These are phyloP conservation scores for Bolinopsis microptera DNA, from an alignment of 37 sponge, comb jelly and placozoan genomes.

Conservation along the genomic window DNA sequence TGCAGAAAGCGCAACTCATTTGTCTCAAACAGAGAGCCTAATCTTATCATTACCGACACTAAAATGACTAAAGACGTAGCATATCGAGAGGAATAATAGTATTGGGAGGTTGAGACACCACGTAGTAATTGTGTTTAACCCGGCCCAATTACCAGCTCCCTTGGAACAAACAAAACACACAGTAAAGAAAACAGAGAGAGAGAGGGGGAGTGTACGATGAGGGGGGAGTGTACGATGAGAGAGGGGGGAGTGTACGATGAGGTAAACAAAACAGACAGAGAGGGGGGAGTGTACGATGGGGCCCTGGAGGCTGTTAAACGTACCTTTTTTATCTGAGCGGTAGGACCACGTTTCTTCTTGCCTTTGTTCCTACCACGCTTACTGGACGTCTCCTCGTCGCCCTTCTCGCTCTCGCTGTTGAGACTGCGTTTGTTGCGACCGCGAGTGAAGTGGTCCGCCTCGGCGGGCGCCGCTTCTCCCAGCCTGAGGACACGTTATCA, in stretches of 20 bases:
- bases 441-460: conserved; percentile 45
- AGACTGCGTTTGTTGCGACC: conserved; percentile 54
- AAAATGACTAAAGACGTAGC: neutral
- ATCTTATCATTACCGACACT: neutral
- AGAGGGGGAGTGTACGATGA: too few species aligned
- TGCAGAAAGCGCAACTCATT: neutral
- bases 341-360: conserved; percentile 20
- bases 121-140: neutral
- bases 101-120: neutral
- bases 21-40: neutral
- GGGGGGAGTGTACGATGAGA: too few species aligned
- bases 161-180: neutral
- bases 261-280: neutral
- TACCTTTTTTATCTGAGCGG: conserved; percentile 12
- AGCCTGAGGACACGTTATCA: neutral
- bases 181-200: neutral
- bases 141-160: neutral
- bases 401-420: conserved; percentile 56
- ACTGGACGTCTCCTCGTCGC: conserved; percentile 24
- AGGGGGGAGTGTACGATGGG: neutral
- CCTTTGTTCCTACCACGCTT: conserved; percentile 37
- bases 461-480: neutral
- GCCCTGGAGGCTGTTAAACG: neutral
- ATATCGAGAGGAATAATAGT: neutral
- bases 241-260: too few species aligned